Percentiles rank a stretch among this genome's conserved stretches.
Evolutionary conservation across 2,888 invertebrate genomes (phyloP).

Genomic region (Diarsia brunnea): DNA sequence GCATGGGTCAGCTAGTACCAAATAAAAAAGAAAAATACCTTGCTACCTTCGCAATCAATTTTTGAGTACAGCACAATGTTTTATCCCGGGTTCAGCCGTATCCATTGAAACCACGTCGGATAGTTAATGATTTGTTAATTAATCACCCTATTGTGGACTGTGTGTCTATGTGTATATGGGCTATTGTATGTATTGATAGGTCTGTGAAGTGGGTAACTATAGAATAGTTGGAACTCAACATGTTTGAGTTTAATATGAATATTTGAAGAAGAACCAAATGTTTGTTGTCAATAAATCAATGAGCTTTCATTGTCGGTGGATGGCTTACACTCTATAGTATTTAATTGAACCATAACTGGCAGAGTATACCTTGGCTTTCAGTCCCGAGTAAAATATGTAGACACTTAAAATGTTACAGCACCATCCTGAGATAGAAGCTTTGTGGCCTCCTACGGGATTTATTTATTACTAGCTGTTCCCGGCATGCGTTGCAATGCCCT

Average conservation of each 20-base stretch:
- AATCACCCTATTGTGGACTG: constrained; percentile 58
- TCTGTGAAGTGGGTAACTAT: not conserved
- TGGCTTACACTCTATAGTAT: not conserved
- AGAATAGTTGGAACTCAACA: too few species aligned
- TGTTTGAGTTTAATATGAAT: not conserved
- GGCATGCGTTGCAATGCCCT: too few species aligned
- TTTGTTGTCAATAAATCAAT: not conserved
- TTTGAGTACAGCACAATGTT: constrained; percentile 41
- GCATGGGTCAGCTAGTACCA: too few species aligned
- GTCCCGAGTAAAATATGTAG: too few species aligned
- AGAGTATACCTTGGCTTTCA: too few species aligned
- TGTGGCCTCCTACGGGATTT: too few species aligned
- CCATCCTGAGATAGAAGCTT: too few species aligned
- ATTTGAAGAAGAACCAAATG: not conserved
- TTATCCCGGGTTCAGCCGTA: constrained; percentile 3
- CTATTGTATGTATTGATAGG: constrained; percentile 17
- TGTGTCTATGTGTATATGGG: constrained; percentile 13
- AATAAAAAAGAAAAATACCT: constrained; percentile 11
- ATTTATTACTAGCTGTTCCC: too few species aligned
- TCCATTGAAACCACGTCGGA: constrained; percentile 35
- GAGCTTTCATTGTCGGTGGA: not conserved
- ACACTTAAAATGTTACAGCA: too few species aligned
- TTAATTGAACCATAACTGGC: not conserved
- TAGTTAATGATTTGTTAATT: constrained; percentile 62
- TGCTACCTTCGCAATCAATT: constrained; percentile 4